Percentiles rank a stretch among this genome's conserved stretches.
Evolutionary conservation across 2,888 invertebrate genomes (phyloP).

Genomic region (Nezara viridula): DNA sequence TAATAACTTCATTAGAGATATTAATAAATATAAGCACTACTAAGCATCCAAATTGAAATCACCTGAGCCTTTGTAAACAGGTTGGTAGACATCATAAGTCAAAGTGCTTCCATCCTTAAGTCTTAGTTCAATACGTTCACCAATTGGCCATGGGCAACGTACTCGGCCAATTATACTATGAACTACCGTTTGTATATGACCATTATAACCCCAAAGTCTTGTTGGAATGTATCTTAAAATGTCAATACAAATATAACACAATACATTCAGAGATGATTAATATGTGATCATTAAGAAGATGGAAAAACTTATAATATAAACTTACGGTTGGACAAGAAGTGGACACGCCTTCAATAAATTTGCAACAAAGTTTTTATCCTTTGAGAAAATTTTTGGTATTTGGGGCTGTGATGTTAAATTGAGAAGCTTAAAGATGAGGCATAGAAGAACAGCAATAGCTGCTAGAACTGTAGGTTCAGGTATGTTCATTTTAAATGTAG

Average conservation of each 20-base stretch:
- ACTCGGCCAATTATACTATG: constrained; percentile 91
- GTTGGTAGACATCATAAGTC: constrained; percentile 93
- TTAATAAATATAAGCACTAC: neutral
- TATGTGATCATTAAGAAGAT: neutral
- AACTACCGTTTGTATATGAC: constrained; percentile 93
- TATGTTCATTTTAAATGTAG: constrained; percentile 31
- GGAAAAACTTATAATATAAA: constrained; percentile 67
- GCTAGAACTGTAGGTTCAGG: constrained; percentile 89
- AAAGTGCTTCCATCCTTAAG: constrained; percentile 89
- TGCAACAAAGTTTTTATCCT: constrained; percentile 82
- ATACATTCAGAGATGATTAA: neutral
- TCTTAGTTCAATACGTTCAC: constrained; percentile 82
- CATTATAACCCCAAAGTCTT: constrained; percentile 94
- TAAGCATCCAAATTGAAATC: neutral
- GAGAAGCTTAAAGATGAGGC: constrained; percentile 85
- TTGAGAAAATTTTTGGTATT: constrained; percentile 83
- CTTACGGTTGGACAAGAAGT: constrained; percentile 86
- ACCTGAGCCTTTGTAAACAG: constrained; percentile 68
- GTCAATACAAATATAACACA: neutral
- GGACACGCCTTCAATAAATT: constrained; percentile 85
- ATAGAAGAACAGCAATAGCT: constrained; percentile 84
- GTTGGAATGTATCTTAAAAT: constrained; percentile 87
- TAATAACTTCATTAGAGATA: too few species aligned
- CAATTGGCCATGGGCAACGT: constrained; percentile 89
- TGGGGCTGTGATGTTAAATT: constrained; percentile 88